These are phyloP conservation scores for Phalacrocorax brasilianus DNA, from an alignment of 2,113 vertebrate genomes.

Conservation along the genomic window DNA sequence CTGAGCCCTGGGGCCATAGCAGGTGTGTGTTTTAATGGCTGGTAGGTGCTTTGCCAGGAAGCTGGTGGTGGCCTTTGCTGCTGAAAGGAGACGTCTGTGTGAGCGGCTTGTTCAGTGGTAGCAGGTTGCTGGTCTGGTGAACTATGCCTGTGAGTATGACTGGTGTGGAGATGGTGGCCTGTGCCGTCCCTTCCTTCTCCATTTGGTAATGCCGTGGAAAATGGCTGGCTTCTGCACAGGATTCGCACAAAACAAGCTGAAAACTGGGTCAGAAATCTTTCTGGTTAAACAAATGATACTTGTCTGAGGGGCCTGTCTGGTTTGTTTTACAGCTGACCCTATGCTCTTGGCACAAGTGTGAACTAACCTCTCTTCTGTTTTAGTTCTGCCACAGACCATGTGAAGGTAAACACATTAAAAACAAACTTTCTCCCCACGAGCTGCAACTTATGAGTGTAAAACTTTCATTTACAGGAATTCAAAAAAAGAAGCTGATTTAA, in stretches of 20 bases:
- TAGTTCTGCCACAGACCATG: neutral
- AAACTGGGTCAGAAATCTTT: conserved; percentile 1
- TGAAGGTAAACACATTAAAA: neutral
- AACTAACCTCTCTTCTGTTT: neutral
- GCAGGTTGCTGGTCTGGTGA: neutral
- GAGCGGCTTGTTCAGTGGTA: neutral
- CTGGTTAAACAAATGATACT: neutral
- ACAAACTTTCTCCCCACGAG: neutral
- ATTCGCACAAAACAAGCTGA: neutral
- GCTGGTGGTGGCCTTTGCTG: neutral
- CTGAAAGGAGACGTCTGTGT: neutral
- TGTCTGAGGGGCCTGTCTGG: neutral
- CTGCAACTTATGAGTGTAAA: neutral
- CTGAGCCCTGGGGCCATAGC: neutral
- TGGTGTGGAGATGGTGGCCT: accelerated
- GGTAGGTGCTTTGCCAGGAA: accelerated
- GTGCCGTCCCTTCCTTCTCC: neutral
- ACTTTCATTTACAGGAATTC: conserved; percentile 69
- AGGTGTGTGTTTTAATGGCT: accelerated
- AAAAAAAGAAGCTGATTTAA: conserved; percentile 80
- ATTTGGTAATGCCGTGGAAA: neutral
- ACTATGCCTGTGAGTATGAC: neutral
- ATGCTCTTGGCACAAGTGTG: neutral
- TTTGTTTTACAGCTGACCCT: neutral
- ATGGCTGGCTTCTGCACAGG: neutral